Percentiles rank a stretch among this genome's conserved stretches.
Evolutionary conservation across 2,797 vertebrate species (phyloP).

Genomic region (Acrocephalus scirpaceus): DNA sequence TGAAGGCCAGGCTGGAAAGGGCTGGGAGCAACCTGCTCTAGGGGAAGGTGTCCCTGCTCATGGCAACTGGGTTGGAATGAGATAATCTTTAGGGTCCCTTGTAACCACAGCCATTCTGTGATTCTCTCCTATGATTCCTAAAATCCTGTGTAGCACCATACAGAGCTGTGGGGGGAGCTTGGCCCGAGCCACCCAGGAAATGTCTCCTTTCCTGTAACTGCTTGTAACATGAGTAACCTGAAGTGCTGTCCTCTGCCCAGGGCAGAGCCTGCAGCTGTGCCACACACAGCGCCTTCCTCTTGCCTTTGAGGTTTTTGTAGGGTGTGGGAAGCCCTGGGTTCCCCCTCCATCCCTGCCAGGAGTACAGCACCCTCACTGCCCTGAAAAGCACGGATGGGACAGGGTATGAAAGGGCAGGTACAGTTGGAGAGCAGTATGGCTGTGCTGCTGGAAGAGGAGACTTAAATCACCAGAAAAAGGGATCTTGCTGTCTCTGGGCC

Average conservation of each 20-base stretch:
- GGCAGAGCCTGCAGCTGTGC: not conserved
- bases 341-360: not conserved
- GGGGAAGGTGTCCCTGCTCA: not conserved
- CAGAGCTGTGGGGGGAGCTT: accelerated
- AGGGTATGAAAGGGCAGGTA: not conserved
- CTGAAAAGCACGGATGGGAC: accelerated
- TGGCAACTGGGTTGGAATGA: not conserved
- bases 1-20: not conserved
- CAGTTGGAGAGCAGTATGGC: not conserved
- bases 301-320: not conserved
- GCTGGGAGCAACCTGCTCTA: not conserved
- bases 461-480: not conserved
- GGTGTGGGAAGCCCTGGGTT: not conserved
- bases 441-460: not conserved
- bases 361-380: not conserved
- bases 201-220: not conserved
- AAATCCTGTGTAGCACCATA: not conserved
- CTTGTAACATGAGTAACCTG: accelerated
- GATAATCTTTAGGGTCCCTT: not conserved
- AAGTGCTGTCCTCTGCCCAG: not conserved
- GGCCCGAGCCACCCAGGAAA: accelerated
- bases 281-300: not conserved
- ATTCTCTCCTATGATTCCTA: not conserved
- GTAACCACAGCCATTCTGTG: not conserved
- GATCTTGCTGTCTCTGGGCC: not conserved